phyloP scores from a whole-genome alignment of 2,888 invertebrate species.

The Horisme vitalbata region DNA sequence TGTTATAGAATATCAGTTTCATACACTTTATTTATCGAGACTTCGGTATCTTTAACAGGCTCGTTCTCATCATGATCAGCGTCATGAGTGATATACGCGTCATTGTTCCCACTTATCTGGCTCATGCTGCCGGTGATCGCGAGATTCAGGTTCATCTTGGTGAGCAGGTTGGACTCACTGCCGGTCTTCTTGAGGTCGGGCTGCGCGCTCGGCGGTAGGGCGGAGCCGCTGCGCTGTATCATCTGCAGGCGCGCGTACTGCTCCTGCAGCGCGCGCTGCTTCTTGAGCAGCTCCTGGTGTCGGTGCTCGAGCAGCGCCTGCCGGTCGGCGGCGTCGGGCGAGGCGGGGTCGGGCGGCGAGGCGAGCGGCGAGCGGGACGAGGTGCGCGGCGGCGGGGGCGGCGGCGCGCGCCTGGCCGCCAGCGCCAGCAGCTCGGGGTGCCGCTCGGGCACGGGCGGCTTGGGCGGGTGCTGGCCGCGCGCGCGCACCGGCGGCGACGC shows the following conservation, averaged over 20 bases:
- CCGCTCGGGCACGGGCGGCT: conserved; percentile 92
- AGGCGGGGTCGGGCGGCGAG: conserved; percentile 89
- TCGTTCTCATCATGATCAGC: conserved; percentile 17
- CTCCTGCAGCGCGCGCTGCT: conserved; percentile 94
- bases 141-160: conserved; percentile 90
- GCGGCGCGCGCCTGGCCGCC: conserved; percentile 88
- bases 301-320: conserved; percentile 92
- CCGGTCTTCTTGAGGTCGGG: conserved; percentile 92
- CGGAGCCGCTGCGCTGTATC: conserved; percentile 90
- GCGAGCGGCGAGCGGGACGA: conserved; percentile 94
- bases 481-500: conserved; percentile 89
- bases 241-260: conserved; percentile 95
- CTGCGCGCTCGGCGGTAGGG: conserved; percentile 84
- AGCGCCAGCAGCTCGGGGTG: conserved; percentile 90
- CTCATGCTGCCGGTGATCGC: conserved; percentile 78
- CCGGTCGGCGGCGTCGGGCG: conserved; percentile 78
- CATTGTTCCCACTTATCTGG: conserved; percentile 37
- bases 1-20: conserved; percentile 90
- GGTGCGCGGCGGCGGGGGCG: conserved; percentile 95
- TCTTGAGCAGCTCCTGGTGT: conserved; percentile 93
- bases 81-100: conserved; percentile 9
- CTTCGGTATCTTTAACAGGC: conserved; percentile 43
- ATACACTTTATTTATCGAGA: conserved; percentile 90
- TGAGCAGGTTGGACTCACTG: conserved; percentile 92
- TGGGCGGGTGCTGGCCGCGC: conserved; percentile 81